Evolutionary conservation across 92 coral and sea anemone genomes (phyloP).

Genomic region (Scolanthus callimorphus): DNA sequence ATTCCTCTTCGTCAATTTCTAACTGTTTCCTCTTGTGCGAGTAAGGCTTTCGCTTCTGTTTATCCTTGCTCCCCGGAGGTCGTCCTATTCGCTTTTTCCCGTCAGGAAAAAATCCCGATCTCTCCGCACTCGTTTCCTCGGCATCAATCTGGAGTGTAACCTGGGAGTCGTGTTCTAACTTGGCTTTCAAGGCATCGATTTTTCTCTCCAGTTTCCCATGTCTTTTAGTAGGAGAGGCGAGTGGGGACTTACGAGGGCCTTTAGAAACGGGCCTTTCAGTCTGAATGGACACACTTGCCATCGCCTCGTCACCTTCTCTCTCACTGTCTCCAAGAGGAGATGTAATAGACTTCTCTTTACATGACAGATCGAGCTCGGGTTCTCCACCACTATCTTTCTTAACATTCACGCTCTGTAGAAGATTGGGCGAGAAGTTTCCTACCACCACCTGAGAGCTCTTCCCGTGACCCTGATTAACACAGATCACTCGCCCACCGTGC

Average conservation of each 20-base stretch:
- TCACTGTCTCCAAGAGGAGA: slow-evolving; percentile 32
- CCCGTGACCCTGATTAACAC: slow-evolving; percentile 38
- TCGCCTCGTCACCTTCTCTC: neutral
- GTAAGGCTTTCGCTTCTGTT: slow-evolving; percentile 66
- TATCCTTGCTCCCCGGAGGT: slow-evolving; percentile 79
- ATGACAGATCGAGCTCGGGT: slow-evolving; percentile 23
- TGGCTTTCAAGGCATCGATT: slow-evolving; percentile 16
- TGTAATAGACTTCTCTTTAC: slow-evolving; percentile 18
- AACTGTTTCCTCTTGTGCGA: slow-evolving; percentile 4
- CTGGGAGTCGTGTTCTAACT: neutral
- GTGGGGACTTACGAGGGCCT: neutral
- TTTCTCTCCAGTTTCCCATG: slow-evolving; percentile 4
- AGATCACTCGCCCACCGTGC: slow-evolving; percentile 35
- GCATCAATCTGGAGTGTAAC: neutral
- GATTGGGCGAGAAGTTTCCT: slow-evolving; percentile 10
- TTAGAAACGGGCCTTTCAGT: slow-evolving; percentile 10
- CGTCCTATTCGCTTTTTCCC: slow-evolving; percentile 52
- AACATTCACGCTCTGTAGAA: neutral
- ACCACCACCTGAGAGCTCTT: slow-evolving; percentile 35
- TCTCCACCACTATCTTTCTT: neutral
- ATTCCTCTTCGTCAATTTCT: neutral
- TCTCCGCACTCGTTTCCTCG: neutral
- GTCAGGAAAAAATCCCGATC: neutral
- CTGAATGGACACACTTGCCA: slow-evolving; percentile 4
- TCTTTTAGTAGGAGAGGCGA: neutral